Conservation (phyloP, 1,140 invertebrate genomes). For the Brachionus angularis region DNA sequence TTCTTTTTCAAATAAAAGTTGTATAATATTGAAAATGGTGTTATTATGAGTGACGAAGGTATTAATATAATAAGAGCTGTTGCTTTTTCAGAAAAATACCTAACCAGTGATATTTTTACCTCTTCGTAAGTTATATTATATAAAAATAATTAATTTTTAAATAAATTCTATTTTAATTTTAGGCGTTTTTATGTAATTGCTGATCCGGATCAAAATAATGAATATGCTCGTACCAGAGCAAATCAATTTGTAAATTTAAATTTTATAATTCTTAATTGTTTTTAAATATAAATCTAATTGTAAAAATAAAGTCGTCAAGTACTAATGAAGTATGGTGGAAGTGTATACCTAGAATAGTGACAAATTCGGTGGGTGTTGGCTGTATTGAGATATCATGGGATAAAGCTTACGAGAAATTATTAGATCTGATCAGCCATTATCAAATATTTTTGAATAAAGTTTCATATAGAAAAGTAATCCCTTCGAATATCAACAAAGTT, state of each 20-base stretch:
- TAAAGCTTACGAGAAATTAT: constrained; percentile 45
- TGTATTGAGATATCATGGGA: constrained; percentile 56
- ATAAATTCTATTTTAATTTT: constrained; percentile 18
- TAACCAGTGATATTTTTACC: constrained; percentile 54
- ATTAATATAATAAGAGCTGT: constrained; percentile 53
- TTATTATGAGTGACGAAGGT: constrained; percentile 51
- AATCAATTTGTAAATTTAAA: background rate
- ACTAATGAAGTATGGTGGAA: constrained; percentile 50
- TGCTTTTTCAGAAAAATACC: constrained; percentile 49
- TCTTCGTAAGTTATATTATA: constrained; percentile 49
- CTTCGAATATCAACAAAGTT: constrained; percentile 50
- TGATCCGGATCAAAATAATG: constrained; percentile 41
- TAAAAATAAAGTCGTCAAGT: constrained; percentile 43
- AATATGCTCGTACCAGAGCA: no score
- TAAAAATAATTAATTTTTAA: background rate
- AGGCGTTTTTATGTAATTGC: constrained; percentile 52
- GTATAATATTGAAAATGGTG: constrained; percentile 53
- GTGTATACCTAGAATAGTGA: constrained; percentile 53
- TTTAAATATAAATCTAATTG: constrained; percentile 45
- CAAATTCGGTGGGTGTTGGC: constrained; percentile 52
- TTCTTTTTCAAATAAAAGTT: constrained; percentile 47
- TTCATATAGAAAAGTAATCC: constrained; percentile 53
- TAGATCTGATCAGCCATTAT: constrained; percentile 52
- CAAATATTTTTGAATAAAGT: constrained; percentile 56
- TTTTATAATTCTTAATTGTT: no score